A percentile compares a stretch with the other conserved stretches of the same genome.
Conservation (phyloP, 2,113 vertebrate genomes). For the Pelmatolapia mariae region DNA sequence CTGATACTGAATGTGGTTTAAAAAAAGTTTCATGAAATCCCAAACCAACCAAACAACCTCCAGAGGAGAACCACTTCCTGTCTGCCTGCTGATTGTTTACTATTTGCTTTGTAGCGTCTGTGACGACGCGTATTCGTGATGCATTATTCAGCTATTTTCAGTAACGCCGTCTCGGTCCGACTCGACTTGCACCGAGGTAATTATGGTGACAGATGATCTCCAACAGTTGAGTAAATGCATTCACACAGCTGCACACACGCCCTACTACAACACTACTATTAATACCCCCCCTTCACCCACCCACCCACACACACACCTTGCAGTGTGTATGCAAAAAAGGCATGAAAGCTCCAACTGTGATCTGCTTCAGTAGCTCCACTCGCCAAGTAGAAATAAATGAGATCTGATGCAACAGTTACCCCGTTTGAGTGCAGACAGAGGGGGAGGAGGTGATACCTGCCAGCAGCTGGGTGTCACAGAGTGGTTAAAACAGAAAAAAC, state of each 20-base stretch:
- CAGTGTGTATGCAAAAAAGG: slow-evolving; percentile 16
- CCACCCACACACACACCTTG: background rate
- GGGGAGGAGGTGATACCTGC: background rate
- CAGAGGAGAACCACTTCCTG: background rate
- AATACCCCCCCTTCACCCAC: background rate
- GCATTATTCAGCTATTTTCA: background rate
- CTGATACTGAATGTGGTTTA: background rate
- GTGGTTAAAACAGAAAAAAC: background rate
- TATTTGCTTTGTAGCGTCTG: background rate
- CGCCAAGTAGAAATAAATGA: background rate
- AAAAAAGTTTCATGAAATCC: background rate
- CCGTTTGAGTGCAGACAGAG: background rate
- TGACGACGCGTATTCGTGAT: background rate
- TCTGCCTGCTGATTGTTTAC: background rate
- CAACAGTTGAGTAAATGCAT: slow-evolving; percentile 20
- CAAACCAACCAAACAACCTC: background rate
- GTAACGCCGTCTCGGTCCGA: background rate
- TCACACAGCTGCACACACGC: slow-evolving; percentile 47
- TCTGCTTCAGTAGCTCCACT: background rate
- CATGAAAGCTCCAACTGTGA: background rate
- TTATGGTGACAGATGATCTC: background rate
- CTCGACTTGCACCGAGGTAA: background rate
- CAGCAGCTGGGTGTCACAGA: slow-evolving; percentile 7
- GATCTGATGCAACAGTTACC: background rate
- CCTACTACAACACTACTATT: slow-evolving; percentile 33